Conservation (phyloP, 2,113 vertebrate genomes). For the Pungitius pungitius region DNA sequence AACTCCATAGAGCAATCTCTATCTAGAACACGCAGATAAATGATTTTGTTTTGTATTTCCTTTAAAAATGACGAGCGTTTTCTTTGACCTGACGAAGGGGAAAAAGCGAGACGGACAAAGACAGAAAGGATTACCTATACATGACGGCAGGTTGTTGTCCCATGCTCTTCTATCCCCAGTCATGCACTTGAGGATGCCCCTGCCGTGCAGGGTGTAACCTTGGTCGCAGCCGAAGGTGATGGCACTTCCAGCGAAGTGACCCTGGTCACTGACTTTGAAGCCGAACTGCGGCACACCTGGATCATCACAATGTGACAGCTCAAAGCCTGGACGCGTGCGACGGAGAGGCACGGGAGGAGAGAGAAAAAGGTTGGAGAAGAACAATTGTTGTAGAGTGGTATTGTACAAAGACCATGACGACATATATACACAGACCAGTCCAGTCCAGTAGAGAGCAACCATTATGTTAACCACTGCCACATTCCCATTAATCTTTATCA, state of each 20-base stretch:
- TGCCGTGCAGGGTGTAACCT: slow-evolving; percentile 95
- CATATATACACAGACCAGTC: neutral
- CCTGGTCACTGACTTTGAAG: slow-evolving; percentile 95
- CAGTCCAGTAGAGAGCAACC: slow-evolving; percentile 2
- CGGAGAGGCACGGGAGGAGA: neutral
- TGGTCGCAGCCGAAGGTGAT: slow-evolving; percentile 93
- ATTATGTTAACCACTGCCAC: slow-evolving; percentile 8
- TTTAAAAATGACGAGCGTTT: slow-evolving; percentile 47
- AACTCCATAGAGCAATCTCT: slow-evolving; percentile 13
- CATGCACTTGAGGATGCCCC: slow-evolving; percentile 92
- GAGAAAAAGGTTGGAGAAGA: neutral
- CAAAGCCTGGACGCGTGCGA: slow-evolving; percentile 85
- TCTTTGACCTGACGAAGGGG: no score
- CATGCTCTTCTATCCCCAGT: slow-evolving; percentile 94
- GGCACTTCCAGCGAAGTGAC: slow-evolving; percentile 94
- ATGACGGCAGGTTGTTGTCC: slow-evolving; percentile 93
- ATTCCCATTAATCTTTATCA: slow-evolving; percentile 33
- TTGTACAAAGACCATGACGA: neutral
- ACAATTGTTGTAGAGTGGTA: neutral
- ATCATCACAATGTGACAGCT: slow-evolving; percentile 96
- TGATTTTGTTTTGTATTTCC: slow-evolving; percentile 53
- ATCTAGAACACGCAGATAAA: slow-evolving; percentile 46
- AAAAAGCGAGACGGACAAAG: neutral
- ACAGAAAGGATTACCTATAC: slow-evolving; percentile 85
- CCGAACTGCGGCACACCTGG: slow-evolving; percentile 97